A percentile compares a stretch with the other conserved stretches of the same genome.
Evolutionary conservation across 2,113 vertebrate species (phyloP).

Genomic region (Dipodomys stephensi): DNA sequence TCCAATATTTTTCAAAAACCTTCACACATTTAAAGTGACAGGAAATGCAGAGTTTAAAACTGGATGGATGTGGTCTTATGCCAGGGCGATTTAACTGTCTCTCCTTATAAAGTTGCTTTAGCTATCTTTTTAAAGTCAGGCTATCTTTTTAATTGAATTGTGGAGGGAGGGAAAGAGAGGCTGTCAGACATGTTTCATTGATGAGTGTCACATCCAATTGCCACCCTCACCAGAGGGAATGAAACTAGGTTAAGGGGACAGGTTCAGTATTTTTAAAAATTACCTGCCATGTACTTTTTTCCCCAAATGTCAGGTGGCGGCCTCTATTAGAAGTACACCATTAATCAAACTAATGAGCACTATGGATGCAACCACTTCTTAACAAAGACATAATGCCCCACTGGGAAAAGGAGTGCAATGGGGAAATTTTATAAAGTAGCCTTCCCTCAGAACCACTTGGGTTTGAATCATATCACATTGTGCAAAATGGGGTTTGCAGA

Average conservation of each 20-base stretch:
- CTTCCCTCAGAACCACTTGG: neutral
- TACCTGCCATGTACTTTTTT: conserved; percentile 79
- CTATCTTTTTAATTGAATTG: conserved; percentile 66
- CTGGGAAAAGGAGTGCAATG: neutral
- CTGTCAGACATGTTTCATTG: conserved; percentile 7
- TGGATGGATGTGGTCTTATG: neutral
- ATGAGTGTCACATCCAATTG: conserved; percentile 62
- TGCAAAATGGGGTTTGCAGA: neutral
- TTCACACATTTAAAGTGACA: conserved; percentile 55
- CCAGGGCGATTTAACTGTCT: neutral
- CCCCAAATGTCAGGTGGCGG: conserved; percentile 78
- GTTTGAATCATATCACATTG: neutral
- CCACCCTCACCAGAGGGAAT: conserved; percentile 53
- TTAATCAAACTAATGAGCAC: conserved; percentile 84
- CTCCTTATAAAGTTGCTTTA: neutral
- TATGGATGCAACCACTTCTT: conserved; percentile 49
- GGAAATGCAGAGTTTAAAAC: conserved; percentile 48
- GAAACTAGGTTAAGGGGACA: conserved; percentile 78
- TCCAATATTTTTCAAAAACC: conserved; percentile 47
- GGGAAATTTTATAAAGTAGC: neutral
- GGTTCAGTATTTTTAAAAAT: conserved; percentile 81
- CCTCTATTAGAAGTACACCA: conserved; percentile 80
- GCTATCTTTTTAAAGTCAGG: conserved; percentile 19
- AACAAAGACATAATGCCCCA: conserved; percentile 65
- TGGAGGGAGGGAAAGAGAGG: neutral